These are phyloP conservation scores for Antheraea yamamai DNA, from an alignment of 2,888 invertebrate species.

Conservation along the genomic window DNA sequence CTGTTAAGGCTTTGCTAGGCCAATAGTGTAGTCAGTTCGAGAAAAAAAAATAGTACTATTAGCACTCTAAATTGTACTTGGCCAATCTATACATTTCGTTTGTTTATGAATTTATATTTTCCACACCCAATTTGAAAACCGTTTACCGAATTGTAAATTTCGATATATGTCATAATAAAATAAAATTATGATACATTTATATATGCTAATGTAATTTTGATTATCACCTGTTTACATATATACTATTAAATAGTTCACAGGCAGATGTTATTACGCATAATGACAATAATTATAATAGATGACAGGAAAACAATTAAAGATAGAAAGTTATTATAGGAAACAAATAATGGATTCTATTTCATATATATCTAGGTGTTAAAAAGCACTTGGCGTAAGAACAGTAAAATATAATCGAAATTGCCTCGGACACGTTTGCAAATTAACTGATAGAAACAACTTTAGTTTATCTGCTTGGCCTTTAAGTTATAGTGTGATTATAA, in stretches of 20 bases:
- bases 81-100: not conserved
- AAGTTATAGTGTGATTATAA: too few relatives aligned
- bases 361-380: not conserved
- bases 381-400: not conserved
- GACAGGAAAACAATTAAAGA: not conserved
- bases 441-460: too few relatives aligned
- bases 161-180: conserved; percentile 6
- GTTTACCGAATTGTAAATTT: not conserved
- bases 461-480: too few relatives aligned
- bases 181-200: conserved; percentile 4
- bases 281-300: not conserved
- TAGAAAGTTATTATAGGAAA: not conserved
- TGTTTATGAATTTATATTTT: not conserved
- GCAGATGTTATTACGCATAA: not conserved
- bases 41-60: too few relatives aligned
- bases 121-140: not conserved
- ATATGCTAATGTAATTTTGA: not conserved
- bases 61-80: too few relatives aligned
- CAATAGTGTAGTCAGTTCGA: too few relatives aligned
- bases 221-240: conserved; percentile 2
- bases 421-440: too few relatives aligned
- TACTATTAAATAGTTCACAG: not conserved
- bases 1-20: too few relatives aligned
- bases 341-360: not conserved
- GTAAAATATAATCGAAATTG: not conserved